phyloP scores from a whole-genome alignment of 2,888 invertebrate species.

The Drosophila algonquin region DNA sequence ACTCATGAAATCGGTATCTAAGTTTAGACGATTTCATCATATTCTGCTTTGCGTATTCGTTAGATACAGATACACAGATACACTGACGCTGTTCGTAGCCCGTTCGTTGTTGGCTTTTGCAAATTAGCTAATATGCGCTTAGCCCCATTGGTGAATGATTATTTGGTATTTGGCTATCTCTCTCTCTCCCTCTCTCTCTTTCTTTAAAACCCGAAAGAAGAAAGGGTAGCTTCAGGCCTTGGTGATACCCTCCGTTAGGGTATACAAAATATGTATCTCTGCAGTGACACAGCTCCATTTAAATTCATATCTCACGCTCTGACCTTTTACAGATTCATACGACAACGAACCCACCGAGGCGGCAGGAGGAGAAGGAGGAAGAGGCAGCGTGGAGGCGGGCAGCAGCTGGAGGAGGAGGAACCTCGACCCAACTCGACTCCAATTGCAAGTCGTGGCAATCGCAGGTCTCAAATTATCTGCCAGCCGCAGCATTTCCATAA shows the following conservation, averaged over 20 bases:
- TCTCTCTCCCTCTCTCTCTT: background rate
- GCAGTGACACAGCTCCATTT: slow-evolving; percentile 4
- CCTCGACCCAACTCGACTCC: slow-evolving; percentile 13
- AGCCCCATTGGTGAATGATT: slow-evolving; percentile 65
- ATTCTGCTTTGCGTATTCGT: slow-evolving; percentile 61
- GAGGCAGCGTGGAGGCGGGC: background rate
- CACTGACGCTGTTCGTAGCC: slow-evolving; percentile 10
- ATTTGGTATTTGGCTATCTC: background rate
- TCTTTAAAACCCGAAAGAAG: background rate
- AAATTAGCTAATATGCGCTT: slow-evolving; percentile 76
- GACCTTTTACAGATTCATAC: slow-evolving; percentile 72
- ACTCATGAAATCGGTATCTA: slow-evolving; percentile 53
- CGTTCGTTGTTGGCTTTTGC: slow-evolving; percentile 28
- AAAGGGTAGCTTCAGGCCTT: background rate
- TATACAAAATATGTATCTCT: background rate
- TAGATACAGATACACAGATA: slow-evolving; percentile 26
- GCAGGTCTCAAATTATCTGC: slow-evolving; percentile 36
- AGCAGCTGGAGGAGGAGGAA: background rate
- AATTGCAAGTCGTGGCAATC: slow-evolving; percentile 43
- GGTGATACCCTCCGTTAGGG: background rate
- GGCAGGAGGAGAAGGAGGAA: slow-evolving; percentile 5
- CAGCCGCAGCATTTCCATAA: slow-evolving; percentile 63
- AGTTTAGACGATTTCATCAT: slow-evolving; percentile 76
- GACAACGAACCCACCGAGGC: slow-evolving; percentile 45
- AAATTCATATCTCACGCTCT: slow-evolving; percentile 67